Evolutionary conservation across 35 echinoderm and acorn worm species (phyloP), one percentile per base, ranked within the genome.

Genomic region (Lytechinus pictus): DNA sequence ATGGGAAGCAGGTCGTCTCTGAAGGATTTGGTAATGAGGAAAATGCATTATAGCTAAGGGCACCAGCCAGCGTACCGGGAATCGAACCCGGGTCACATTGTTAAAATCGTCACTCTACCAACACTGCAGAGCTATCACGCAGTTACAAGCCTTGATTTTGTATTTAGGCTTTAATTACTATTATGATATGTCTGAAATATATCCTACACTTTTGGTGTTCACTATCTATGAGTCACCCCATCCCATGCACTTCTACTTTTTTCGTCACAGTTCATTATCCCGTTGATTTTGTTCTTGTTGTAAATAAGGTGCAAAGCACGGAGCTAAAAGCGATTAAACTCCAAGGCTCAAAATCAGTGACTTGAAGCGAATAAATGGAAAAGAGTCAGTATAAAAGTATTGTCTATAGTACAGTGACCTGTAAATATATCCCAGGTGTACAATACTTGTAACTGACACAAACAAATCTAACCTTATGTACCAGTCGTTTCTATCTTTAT

Each of bases 401-500:
- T 79, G 66, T 79, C 66, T 79, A n/a, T 24, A 79, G 66, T 79
- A 79, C 66, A 79, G 66, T 79, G 66, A 79, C 66, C 66, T 79
- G 66, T 79, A 79, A 19, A 79, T 79, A 79, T 79, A 79, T 27
- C 19, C 66, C 66, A 79, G 66, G 66, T 79, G 66, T 79, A 79
- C 14, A 79, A 16, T 79, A 79, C 56, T 58, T 58, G 9, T 14
- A 79, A 24, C 21, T 24, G 66, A 79, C 66, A 79, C 66, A 79
- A 79, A 79, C 66, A 79, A 79, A 79, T 79, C 66, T 79, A 79
- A 79, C 66, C 66, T 79, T 24, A 79, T 79, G 19, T 79, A 79
- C 66, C 66, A 79, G 66, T 4, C 66, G 66, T n/a, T n/a, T 79
- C 5, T 19, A 71, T 71, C 1, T 58, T 10, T 58, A 8, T 21